Evolutionary conservation across 1,140 invertebrate species (phyloP).

Genomic region (Trinorchestia longiramus): DNA sequence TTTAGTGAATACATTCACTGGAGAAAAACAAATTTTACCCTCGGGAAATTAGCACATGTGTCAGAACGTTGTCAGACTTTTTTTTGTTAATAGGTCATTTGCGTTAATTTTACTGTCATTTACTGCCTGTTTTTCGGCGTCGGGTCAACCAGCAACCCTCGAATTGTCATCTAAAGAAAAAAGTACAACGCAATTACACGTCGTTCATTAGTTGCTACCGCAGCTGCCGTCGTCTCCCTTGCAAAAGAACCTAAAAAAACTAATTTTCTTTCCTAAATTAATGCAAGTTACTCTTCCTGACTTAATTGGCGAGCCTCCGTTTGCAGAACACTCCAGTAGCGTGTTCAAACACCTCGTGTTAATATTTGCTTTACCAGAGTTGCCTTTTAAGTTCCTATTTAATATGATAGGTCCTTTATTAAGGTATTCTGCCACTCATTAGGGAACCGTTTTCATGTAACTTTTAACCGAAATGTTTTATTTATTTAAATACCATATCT

Average conservation of each 20-base stretch:
- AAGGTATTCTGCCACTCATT: not conserved
- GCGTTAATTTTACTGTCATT: too few species aligned
- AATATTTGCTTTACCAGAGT: not conserved
- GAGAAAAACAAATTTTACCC: too few species aligned
- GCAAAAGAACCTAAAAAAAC: not conserved
- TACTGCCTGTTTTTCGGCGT: not conserved
- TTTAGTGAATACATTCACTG: too few species aligned
- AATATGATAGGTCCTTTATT: not conserved
- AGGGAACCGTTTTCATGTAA: not conserved
- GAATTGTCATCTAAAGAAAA: not conserved
- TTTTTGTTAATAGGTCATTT: too few species aligned
- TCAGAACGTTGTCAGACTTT: too few species aligned
- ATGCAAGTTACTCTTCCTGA: constrained; percentile 7
- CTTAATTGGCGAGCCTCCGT: not conserved
- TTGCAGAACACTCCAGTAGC: not conserved
- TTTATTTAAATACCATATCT: not conserved
- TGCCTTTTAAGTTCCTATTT: not conserved
- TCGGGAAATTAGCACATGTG: too few species aligned
- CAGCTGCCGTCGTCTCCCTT: not conserved
- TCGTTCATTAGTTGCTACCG: constrained; percentile 9
- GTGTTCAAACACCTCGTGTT: not conserved
- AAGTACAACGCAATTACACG: not conserved
- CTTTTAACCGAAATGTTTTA: not conserved
- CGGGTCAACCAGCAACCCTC: not conserved
- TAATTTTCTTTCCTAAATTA: constrained; percentile 18